Base-by-base conservation (phyloP, 2,888 invertebrate species). In the Cyaniris semiargus region DNA sequence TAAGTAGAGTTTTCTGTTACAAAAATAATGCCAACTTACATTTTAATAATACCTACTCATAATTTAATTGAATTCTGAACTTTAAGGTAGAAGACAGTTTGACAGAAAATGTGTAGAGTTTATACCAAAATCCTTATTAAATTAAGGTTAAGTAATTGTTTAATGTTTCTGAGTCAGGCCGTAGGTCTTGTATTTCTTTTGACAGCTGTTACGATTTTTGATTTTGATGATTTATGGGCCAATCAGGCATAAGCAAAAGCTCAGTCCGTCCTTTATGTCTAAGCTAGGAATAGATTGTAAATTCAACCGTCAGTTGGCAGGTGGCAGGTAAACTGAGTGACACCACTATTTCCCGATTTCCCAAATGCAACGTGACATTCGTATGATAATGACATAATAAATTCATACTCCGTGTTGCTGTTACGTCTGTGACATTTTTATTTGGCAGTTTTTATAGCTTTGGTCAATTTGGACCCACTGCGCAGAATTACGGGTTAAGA, bases 241-340 rank as follows among this genome's bases (percentile, higher is more conserved):
- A n/a, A n/a, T n/a, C n/a, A n/a, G 86, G 86, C 86, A 88, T 92
- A 92, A 93, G 93, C 92, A 93, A 88, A 92, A 90, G 90, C 86
- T 93, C 66, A 92, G 93, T 92, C 92, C 92, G 93, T 93, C 93
- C 91, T 83, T 85, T 87, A 85, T 85, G 87, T 85, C 83, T 82
- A 82, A 81, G 79, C 80, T 83, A 80, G 83, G 85, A 86, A 86
- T 88, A 86, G 85, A 85, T 84, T 82, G 85, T 81, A 85, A 87
- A 88, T 88, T 86, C 86, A 89, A 83, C 83, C 83, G 86, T 85
- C 85, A 83, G 81, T 80, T 78, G 80, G 74, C 79, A 77, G 79
- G 82, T 48, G 72, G 48, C 21, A 38, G 44, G 38, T 72, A 21
- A 72, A 72, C 44, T 38, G 72, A 18, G 72, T 74, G 74, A 53